Conservation (phyloP, 2,113 vertebrate species). For the Cinclus mexicanus region DNA sequence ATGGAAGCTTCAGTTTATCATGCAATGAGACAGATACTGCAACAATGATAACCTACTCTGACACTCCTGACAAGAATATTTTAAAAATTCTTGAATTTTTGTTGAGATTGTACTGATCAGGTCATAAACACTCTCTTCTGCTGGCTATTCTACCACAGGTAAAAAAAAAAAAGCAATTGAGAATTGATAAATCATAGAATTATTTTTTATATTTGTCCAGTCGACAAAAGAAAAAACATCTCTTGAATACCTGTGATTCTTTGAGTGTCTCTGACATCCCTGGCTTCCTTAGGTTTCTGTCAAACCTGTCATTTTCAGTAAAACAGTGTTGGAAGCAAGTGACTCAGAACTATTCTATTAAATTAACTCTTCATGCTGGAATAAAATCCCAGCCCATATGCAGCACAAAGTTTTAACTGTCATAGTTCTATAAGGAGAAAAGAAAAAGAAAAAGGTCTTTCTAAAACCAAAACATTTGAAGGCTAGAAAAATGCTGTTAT, state of each 20-base stretch:
- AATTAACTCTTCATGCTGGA: neutral
- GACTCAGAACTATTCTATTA: neutral
- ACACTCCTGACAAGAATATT: neutral
- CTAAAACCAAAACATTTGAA: neutral
- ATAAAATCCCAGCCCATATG: neutral
- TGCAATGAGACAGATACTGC: neutral
- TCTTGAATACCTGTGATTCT: neutral
- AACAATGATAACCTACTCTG: neutral
- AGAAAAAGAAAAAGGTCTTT: neutral
- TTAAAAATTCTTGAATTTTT: neutral
- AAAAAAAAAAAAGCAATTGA: neutral
- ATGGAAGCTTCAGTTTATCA: neutral
- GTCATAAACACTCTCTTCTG: neutral
- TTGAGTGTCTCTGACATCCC: neutral
- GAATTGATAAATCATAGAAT: neutral
- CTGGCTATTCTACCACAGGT: neutral
- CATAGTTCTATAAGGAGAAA: neutral
- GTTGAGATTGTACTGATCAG: neutral
- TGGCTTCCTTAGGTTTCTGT: neutral
- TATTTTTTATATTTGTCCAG: neutral
- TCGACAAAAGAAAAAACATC: neutral
- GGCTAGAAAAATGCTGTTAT: neutral
- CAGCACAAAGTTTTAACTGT: neutral
- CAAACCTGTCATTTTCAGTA: neutral
- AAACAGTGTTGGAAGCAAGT: neutral